Evolutionary conservation across 1,140 invertebrate genomes (phyloP).

Genomic region (Papilio polytes): DNA sequence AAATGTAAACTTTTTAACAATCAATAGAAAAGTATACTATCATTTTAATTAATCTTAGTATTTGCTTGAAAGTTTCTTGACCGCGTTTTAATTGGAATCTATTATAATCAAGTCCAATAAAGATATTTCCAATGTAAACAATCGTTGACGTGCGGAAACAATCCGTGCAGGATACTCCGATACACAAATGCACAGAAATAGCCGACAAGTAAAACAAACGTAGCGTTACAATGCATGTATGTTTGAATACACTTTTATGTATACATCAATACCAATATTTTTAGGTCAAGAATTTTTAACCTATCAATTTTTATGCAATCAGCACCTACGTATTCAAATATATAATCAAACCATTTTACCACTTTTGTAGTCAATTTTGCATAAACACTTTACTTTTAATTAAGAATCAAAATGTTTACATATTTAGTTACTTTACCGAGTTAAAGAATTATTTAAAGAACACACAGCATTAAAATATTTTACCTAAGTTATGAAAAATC

Average conservation of each 20-base stretch:
- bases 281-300: neutral
- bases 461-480: no score
- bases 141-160: conserved; percentile 33
- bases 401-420: no score
- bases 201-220: conserved; percentile 21
- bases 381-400: no score
- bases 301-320: neutral
- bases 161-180: conserved; percentile 23
- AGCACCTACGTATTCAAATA: neutral
- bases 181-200: conserved; percentile 31
- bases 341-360: neutral
- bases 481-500: no score
- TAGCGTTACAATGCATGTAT: neutral
- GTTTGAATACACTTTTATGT: neutral
- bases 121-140: conserved; percentile 38
- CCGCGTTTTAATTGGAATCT: neutral
- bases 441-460: no score
- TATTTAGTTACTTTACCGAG: no score
- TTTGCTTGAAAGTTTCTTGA: neutral
- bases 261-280: neutral
- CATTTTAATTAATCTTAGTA: neutral
- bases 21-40: neutral
- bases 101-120: neutral
- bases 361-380: neutral
- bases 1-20: neutral